Evolutionary conservation across 2,113 vertebrate genomes (phyloP), one percentile per base, ranked within the genome.

Genomic region (Porphyrio hochstetteri): DNA sequence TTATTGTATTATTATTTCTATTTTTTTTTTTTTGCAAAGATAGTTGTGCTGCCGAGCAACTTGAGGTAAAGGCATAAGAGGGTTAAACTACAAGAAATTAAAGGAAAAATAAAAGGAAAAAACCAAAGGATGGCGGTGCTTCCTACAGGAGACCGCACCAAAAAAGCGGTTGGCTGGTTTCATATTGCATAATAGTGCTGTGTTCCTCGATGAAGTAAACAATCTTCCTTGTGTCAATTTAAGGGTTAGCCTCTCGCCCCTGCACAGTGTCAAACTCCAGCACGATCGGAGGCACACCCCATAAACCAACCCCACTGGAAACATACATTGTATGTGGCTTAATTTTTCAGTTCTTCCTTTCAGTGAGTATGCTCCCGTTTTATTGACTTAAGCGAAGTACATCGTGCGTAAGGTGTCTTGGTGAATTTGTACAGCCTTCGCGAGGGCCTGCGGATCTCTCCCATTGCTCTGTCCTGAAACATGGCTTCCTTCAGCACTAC

Each of bases 391-490:
- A 98, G 99, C 99, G 97, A 99, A 99, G 98, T 99, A 99, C 99
- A 99, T 99, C 98, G 99, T 99, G 98, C 99, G 99, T 99, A 99
- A 99, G 98, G 99, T 99, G 98, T 99, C 99, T 93, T 99, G 99
- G 99, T 99, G 99, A 98, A 99, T 99, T 97, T 99, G 99, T 97
- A 99, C 99, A 83, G 99, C 99, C 98, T 99, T 99, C 96, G 99
- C 99, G 89, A 99, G 98, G 85, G 99, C 99, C 97, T 99, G 99
- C 25, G 99, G 99, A 97, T 99, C 99, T 96, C 99, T 98, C 59
- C 99, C 99, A 71, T 99, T 99, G 97, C 99, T 99, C 97, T 99
- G 99, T 96, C 99, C 99, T 71, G 99, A 99, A 95, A 99, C 99
- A n/a, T 99, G 99, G 98, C 99, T 99, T 98, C 99, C 99, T 98